Evolutionary conservation across 2,797 vertebrate genomes (phyloP), one percentile per base, ranked within the genome.

Genomic region (Zenarchopterus dispar): DNA sequence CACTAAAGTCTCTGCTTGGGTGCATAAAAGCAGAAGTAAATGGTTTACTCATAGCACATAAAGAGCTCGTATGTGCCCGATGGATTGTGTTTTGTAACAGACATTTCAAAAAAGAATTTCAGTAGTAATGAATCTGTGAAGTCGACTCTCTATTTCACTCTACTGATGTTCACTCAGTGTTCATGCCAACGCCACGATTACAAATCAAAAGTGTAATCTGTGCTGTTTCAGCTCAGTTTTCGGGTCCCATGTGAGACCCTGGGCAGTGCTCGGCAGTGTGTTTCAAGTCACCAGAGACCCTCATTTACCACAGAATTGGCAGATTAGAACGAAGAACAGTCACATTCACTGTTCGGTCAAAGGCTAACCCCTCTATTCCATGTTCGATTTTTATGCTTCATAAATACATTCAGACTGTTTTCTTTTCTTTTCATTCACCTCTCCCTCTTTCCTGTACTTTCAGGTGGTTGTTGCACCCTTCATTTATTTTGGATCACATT

Each of bases 301-400:
- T 82, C 66, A 83, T 88, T 89, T 81, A 81, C 62, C 65, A 55
- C 48, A 69, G 63, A 74, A 82, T 80, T 88, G 75, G 57, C 67
- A 68, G 64, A 59, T 84, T 62, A 60, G 66, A 77, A 49, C 56
- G 46, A 45, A 75, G 22, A 74, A 77, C 39, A 41, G 66, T 49
- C 41, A 49, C 68, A 72, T 75, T 80, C 70, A 78, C 62, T 78
- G 49, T 52, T 53, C 59, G 62, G 70, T 80, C 71, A 62, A 22
- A 4, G 22, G 49, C 47, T 56, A 19, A 23, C 1, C 6, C 51
- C 42, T 71, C 46, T 45, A 33, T 47, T 49, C 8, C 26, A 31
- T 51, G 65, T 79, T 48, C n/a, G 49, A 67, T 65, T 70, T 50
- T 77, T 61, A 86, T 78, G 72, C 58, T 19, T 26, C 31, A 23